Evolutionary conservation across 2,888 invertebrate species (phyloP).

Genomic region (Proisotoma minuta): DNA sequence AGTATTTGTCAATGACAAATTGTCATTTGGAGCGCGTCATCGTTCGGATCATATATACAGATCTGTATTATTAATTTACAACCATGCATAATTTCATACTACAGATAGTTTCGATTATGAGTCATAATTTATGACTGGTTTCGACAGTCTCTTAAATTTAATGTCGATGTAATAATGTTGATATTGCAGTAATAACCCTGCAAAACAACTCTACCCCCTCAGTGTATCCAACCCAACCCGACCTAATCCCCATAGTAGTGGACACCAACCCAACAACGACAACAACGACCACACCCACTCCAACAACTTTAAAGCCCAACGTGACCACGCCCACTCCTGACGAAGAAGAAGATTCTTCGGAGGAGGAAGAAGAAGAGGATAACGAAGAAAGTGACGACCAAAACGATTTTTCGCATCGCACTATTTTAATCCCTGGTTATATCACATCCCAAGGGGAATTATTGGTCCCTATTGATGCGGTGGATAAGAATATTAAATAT

Average conservation of each 20-base stretch:
- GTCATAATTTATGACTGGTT: no score
- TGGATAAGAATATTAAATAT: not conserved
- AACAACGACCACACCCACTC: not conserved
- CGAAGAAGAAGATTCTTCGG: not conserved
- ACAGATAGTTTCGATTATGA: no score
- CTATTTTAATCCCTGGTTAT: no score
- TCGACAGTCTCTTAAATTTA: no score
- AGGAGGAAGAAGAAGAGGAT: slow-evolving; percentile 13
- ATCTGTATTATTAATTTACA: no score
- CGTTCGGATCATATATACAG: no score
- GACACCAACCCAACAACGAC: not conserved
- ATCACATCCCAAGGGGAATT: not conserved
- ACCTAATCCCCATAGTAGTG: not conserved
- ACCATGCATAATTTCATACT: no score
- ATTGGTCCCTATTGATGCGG: not conserved
- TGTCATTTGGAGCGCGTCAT: no score
- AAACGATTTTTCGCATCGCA: not conserved
- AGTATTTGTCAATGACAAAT: no score
- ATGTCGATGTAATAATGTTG: no score
- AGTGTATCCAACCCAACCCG: not conserved
- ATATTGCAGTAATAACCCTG: not conserved
- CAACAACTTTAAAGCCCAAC: no score
- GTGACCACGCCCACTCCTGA: not conserved
- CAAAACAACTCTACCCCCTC: not conserved
- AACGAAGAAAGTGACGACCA: slow-evolving; percentile 28